These are phyloP conservation scores for Stegodyphus dumicola DNA, from an alignment of 1,140 invertebrate species.

Conservation along the genomic window DNA sequence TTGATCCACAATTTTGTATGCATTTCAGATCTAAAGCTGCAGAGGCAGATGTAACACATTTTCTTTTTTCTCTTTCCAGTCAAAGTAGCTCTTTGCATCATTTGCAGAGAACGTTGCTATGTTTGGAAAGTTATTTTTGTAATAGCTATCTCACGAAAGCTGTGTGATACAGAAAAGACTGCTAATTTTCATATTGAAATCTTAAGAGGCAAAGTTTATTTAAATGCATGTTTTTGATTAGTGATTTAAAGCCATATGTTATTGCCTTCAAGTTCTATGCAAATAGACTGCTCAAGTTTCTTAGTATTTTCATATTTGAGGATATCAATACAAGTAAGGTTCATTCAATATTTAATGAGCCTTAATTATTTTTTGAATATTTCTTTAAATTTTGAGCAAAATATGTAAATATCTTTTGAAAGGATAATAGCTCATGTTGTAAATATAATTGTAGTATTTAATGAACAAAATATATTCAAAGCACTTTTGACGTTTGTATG, in stretches of 20 bases:
- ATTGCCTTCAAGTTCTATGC: conserved; percentile 4
- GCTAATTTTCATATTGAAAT: background rate
- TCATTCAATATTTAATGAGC: conserved; percentile 11
- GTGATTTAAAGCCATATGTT: background rate
- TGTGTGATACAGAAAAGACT: conserved; percentile 46
- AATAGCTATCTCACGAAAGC: conserved; percentile 35
- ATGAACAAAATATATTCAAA: background rate
- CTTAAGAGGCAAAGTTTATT: background rate
- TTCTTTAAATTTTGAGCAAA: conserved; percentile 19
- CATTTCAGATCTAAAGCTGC: conserved; percentile 11
- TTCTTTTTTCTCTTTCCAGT: conserved; percentile 22
- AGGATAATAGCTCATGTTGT: background rate
- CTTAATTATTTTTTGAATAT: conserved; percentile 30
- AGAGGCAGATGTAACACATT: background rate
- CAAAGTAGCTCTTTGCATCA: conserved; percentile 29
- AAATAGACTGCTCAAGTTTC: conserved; percentile 49
- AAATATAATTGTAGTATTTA: conserved; percentile 28
- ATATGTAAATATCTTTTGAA: conserved; percentile 8
- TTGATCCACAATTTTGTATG: conserved; percentile 9
- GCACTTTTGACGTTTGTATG: no score
- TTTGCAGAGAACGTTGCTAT: conserved; percentile 18
- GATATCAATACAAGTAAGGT: conserved; percentile 21
- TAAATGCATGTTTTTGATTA: background rate
- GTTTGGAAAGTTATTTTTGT: conserved; percentile 41
- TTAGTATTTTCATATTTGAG: conserved; percentile 29